These are phyloP conservation scores for Cyphomyrus discorhynchus DNA, from an alignment of 2,113 vertebrate species.

Conservation along the genomic window DNA sequence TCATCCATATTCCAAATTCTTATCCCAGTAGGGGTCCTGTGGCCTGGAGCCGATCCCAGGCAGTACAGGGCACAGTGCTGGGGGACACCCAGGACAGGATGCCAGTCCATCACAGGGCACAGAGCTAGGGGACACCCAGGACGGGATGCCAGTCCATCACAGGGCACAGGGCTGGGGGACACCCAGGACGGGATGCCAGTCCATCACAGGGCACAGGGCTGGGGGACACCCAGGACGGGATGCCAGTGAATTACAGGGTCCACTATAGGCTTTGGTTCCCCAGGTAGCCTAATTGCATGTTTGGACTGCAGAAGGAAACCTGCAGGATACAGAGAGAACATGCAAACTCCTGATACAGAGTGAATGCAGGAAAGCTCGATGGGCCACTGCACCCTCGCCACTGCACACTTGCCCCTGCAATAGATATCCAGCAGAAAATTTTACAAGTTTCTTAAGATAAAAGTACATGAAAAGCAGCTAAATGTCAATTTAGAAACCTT, in stretches of 20 bases:
- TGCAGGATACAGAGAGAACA: background rate
- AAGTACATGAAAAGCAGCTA: background rate
- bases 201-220: background rate
- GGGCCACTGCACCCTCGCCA: background rate
- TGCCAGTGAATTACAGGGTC: background rate
- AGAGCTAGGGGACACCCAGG: background rate
- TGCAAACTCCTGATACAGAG: background rate
- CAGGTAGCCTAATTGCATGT: background rate
- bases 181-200: background rate
- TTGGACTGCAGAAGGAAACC: background rate
- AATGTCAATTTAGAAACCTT: background rate
- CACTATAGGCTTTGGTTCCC: background rate
- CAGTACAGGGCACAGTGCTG: background rate
- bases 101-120: background rate
- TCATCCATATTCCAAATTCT: background rate
- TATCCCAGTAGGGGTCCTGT: background rate
- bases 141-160: background rate
- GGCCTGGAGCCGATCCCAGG: background rate
- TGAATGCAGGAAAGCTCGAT: background rate
- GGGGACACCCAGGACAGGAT: background rate
- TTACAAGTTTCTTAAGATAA: background rate
- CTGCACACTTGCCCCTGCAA: background rate
- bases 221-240: background rate
- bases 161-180: background rate
- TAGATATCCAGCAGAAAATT: background rate